Base-by-base conservation (phyloP, 2,113 vertebrate genomes). In the Crotalus helleri region DNA sequence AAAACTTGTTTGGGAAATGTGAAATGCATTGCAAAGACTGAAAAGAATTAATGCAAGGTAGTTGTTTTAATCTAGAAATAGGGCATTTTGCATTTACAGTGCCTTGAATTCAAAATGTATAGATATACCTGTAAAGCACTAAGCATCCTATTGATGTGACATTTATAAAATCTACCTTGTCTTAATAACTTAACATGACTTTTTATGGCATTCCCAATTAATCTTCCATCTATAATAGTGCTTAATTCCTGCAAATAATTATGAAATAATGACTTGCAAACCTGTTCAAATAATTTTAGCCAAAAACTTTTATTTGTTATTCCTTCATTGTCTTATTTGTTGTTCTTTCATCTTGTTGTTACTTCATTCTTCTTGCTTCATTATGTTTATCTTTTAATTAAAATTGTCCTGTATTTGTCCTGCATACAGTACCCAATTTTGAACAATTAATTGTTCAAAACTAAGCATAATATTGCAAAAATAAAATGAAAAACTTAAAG, bases 91-190 rank as follows among this genome's bases (percentile, higher is more conserved):
- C 53, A 88, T 19, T 88, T 88, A n/a, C 8, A 54, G 13, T 54
- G 15, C 69, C 33, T 81, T 19, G 69, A 81, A 81, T 81, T 81
- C 17, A 39, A 81, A 88, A 88, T 33, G 26, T 54, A 88, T 88
- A 29, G 53, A 33, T 54, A 26, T 51, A 26, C 51, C 87, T 54
- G 15, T 29, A 59, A 55, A 69, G 90, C 0, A 0, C 93, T 95
- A 7, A 58, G 23, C 39, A 12, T 33, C 33, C 21, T 9, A 51
- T 91, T 92, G 92, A 0, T 0, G 93, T 93, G 51, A 39, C 90
- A 44, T 92, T 94, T 92, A 95, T 74, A 94, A 93, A 96, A 55
- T 59, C 90, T 61, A 39, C 55, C 4, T 9, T 44, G 88, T 88
- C 89, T 95, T 85, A 95, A 33, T n/a, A 91, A 91, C 86, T 0